Evolutionary conservation across 2,888 invertebrate species (phyloP), one percentile per base, ranked within the genome.

Genomic region (Arctia plantaginis): DNA sequence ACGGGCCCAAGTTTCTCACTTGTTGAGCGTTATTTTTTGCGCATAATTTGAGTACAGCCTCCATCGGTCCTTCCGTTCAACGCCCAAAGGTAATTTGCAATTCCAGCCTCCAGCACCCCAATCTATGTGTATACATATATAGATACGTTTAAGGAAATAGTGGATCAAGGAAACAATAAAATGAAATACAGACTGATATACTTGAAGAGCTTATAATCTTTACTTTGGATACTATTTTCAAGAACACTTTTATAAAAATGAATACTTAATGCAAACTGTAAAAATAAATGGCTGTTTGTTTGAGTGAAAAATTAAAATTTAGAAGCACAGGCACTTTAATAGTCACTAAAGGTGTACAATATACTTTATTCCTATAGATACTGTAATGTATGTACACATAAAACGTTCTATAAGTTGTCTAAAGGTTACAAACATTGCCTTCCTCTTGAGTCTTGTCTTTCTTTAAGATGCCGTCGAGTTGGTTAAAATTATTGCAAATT

Each of bases 11-110:
- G 82, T 76, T 82, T 82, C 79, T 87, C 88, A 92, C 92, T 92
- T 92, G 92, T 92, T 92, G 91, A 91, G 82, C 88, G 85, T 76
- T 81, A 86, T 89, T 89, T 89, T 89, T 89, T 88, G 80, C 83
- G 77, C 79, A 80, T 77, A 75, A 75, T 66, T 66, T 70, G 71
- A 67, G 69, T 39, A 30, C 39, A 44, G 41, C 81, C 74, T 73
- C 75, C 71, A 76, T 69, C 69, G 62, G 62, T 78, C 79, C 68
- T 64, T 71, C 47, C 71, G 74, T 74, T 78, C 78, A 55, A 81
- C 84, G 72, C 82, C 80, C 76, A 67, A 78, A 85, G 82, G 88
- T 91, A 90, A 92, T 92, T 92, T 91, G 87, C 90, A 90, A 91
- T 90, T 88, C 90, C 88, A 78, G 77, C 76, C 80, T 80, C 74